phyloP scores from a whole-genome alignment of 1,140 invertebrate genomes.

The Temnothorax curvispinosus region DNA sequence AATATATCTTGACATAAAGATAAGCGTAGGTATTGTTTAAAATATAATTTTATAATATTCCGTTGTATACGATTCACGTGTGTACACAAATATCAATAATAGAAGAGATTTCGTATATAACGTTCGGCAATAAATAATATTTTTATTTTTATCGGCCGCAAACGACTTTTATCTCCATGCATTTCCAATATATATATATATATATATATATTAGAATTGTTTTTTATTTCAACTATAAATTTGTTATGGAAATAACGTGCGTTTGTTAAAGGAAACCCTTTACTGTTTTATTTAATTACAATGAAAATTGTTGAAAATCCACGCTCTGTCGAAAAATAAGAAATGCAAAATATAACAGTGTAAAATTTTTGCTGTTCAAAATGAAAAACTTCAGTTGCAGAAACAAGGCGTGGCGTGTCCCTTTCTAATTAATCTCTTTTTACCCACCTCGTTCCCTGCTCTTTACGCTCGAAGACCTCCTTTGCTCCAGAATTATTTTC shows the following conservation, averaged over 20 bases:
- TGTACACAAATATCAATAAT: not conserved
- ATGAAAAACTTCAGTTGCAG: not conserved
- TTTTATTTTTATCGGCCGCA: not conserved
- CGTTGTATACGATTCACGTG: not conserved
- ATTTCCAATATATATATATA: not conserved
- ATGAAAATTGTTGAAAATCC: not conserved
- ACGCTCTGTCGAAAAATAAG: not conserved
- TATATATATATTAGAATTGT: not conserved
- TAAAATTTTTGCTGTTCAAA: not conserved
- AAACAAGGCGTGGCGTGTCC: not conserved
- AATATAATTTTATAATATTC: not conserved
- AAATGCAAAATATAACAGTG: not conserved
- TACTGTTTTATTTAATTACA: conserved; percentile 3
- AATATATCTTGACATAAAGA: not conserved
- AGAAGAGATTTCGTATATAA: not conserved
- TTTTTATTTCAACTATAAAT: conserved; percentile 3
- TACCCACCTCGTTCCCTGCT: not conserved
- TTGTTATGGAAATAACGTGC: not conserved
- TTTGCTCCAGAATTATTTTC: conserved; percentile 55
- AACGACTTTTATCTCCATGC: not conserved
- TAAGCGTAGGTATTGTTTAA: not conserved
- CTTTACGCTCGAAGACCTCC: conserved; percentile 3
- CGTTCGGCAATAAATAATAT: not conserved
- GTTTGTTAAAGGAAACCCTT: not conserved
- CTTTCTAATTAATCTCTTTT: conserved; percentile 6